phyloP scores from a whole-genome alignment of 2,888 invertebrate genomes.

The Helleia helle region DNA sequence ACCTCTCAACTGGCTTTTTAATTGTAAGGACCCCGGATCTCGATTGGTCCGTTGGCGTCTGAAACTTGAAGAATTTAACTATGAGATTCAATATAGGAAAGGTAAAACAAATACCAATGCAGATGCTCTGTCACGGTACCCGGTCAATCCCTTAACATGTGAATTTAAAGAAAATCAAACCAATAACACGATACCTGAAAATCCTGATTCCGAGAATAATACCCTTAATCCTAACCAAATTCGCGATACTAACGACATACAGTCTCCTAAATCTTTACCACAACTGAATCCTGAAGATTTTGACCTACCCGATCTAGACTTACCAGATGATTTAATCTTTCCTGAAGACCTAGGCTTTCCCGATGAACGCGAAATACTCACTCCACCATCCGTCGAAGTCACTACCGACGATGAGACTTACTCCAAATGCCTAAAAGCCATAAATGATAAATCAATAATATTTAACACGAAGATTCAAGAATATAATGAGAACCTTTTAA shows the following conservation, averaged over 20 bases:
- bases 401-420: background rate
- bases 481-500: background rate
- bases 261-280: too few species aligned
- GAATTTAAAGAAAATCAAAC: background rate
- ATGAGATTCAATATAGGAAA: conserved; percentile 17
- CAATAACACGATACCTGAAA: background rate
- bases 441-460: background rate
- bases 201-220: background rate
- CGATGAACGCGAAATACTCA: too few species aligned
- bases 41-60: conserved; percentile 17
- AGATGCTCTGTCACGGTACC: conserved; percentile 21
- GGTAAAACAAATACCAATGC: conserved; percentile 16
- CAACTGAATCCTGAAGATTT: too few species aligned
- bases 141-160: conserved; percentile 9
- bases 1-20: too few species aligned
- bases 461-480: conserved; percentile 3
- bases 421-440: background rate
- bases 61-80: conserved; percentile 18
- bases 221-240: background rate
- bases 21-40: too few species aligned
- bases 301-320: too few species aligned
- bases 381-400: too few species aligned
- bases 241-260: background rate
- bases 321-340: too few species aligned
- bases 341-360: too few species aligned